phyloP scores from a whole-genome alignment of 2,797 vertebrate species.

The Knipowitschia caucasica region DNA sequence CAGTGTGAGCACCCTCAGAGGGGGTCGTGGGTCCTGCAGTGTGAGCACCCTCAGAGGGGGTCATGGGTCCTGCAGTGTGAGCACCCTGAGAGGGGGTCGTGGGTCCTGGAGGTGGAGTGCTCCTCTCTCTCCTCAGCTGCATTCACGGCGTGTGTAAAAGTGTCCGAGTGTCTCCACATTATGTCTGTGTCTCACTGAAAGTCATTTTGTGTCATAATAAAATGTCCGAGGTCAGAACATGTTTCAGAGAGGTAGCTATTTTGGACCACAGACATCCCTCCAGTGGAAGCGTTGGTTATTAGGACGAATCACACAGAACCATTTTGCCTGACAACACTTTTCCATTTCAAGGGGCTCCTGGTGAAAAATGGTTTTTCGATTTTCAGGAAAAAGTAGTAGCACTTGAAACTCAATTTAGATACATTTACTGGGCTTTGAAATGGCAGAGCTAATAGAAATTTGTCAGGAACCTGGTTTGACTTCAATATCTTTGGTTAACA shows the following conservation, averaged over 20 bases:
- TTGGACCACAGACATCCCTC: background rate
- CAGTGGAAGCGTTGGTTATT: background rate
- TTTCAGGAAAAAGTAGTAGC: background rate
- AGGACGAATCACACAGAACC: background rate
- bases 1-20: too few species aligned
- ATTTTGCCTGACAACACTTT: constrained; percentile 4
- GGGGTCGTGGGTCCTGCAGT: too few species aligned
- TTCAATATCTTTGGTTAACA: background rate
- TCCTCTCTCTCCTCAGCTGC: background rate
- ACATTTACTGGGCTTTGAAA: background rate
- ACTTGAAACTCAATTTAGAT: constrained; percentile 12
- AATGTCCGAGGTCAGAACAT: background rate
- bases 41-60: too few species aligned
- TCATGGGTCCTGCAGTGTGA: too few species aligned
- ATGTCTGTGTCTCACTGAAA: background rate
- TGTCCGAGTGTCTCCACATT: background rate
- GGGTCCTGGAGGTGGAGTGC: too few species aligned
- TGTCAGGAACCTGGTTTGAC: constrained; percentile 3
- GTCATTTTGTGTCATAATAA: background rate
- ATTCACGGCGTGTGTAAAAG: background rate
- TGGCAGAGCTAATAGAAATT: constrained; percentile 1
- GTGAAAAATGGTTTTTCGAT: background rate
- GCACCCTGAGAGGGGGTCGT: too few species aligned
- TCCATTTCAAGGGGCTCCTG: background rate
- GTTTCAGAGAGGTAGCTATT: constrained; percentile 1